Base-by-base conservation (phyloP, 2,888 invertebrate species). In the Bembecia ichneumoniformis region DNA sequence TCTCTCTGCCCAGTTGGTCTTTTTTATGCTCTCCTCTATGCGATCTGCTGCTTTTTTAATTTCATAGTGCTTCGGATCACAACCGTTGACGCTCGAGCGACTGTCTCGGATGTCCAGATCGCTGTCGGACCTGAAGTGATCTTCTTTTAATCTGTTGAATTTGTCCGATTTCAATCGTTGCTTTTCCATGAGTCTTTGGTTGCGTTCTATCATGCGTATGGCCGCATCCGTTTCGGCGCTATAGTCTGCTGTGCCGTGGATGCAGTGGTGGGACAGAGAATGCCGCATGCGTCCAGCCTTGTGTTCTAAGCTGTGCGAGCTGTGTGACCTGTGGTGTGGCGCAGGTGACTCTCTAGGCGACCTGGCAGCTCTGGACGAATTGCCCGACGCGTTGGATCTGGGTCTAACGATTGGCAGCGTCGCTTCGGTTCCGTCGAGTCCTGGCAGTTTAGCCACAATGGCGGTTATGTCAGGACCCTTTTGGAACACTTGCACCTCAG, bases 381-480 rank as follows among this genome's bases (percentile, higher is more conserved):
- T 89, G 44, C 90, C 90, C 1, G 90, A 90, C 60, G 84, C 84
- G 59, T 82, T 84, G 5, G 87, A 87, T 35, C 83, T 78, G n/a
- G 90, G 90, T 58, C 90, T 68, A 58, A 89, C 71, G 47, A 87
- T 64, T 0, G 87, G 87, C 54, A 87, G 62, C 55, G 80, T 78
- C 11, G 70, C 57, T 56, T 66, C 89, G 55, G 61, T 75, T 58
- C 79, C 77, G 52, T 89, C 89, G 10, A 91, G 68, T 3, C 90
- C 90, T 0, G 91, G 90, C 35, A 91, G 73, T 63, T 90, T 90
- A 1, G 90, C 91, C 0, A 94, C 91, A 15, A 94, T 77, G 0
- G 94, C 91, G 1, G 93, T 94, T 20, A 94, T 92, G 65, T 94
- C 94, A 34, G 93, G 93, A 0, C 94, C 94, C 62, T 94, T 92